Conservation (phyloP, 2,888 invertebrate species). For the Pammene fasciana region DNA sequence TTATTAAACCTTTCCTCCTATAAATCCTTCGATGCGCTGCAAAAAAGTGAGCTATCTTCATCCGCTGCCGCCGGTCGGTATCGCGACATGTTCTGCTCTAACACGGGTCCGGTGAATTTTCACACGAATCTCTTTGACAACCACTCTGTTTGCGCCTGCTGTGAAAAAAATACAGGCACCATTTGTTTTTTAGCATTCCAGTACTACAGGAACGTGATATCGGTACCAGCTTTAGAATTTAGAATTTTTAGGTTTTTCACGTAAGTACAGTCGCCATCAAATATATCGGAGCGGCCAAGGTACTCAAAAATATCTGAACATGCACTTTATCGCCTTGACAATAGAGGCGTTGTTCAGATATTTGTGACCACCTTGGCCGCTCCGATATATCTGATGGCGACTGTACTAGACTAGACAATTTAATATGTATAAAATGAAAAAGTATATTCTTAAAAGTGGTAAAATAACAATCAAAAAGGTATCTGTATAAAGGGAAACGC, state of each 20-base stretch:
- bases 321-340: too few relatives aligned
- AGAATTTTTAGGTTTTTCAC: background rate
- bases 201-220: background rate
- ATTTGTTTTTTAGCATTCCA: slow-evolving; percentile 3
- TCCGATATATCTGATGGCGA: too few relatives aligned
- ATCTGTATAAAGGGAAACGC: too few relatives aligned
- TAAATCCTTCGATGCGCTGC: background rate
- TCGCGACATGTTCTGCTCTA: slow-evolving; percentile 18
- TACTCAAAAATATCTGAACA: too few relatives aligned
- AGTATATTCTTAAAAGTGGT: too few relatives aligned
- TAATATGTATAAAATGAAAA: too few relatives aligned
- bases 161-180: slow-evolving; percentile 17
- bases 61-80: background rate
- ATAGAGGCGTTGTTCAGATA: too few relatives aligned
- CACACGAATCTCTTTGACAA: slow-evolving; percentile 31
- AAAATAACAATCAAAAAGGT: too few relatives aligned
- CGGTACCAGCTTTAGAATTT: background rate
- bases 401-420: too few relatives aligned
- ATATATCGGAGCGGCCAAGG: too few relatives aligned
- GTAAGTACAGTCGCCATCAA: too few relatives aligned
- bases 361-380: too few relatives aligned
- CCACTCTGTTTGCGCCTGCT: slow-evolving; percentile 20
- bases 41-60: slow-evolving; percentile 17
- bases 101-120: slow-evolving; percentile 28
- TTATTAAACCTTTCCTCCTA: background rate